A percentile compares a stretch with the other conserved stretches of the same genome.
These are phyloP conservation scores for Flabesymbios commensalis DNA, from an alignment of 2,888 invertebrate species.

Conservation along the genomic window DNA sequence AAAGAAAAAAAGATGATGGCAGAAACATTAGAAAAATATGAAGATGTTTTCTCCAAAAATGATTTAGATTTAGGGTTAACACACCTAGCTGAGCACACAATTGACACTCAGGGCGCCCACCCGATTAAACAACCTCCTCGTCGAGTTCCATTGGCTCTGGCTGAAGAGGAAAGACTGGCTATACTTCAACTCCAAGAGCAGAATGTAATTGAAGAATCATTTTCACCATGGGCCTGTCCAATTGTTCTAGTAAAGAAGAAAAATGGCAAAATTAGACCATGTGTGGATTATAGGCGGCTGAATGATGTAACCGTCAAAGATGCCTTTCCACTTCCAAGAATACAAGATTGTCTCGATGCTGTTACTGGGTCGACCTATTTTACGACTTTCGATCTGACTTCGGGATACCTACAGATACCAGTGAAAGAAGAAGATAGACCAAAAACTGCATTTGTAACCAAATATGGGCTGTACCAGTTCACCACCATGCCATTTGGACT, in stretches of 20 bases:
- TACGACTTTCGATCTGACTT: not conserved
- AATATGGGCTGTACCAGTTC: not conserved
- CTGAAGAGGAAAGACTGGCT: not conserved
- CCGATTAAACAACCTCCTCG: not conserved
- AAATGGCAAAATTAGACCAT: not conserved
- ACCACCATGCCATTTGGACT: constrained; percentile 4
- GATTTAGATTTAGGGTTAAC: no score
- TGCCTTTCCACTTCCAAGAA: not conserved
- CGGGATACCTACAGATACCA: not conserved
- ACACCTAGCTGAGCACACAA: not conserved
- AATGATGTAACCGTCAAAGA: not conserved
- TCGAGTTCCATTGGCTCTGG: not conserved
- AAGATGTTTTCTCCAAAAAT: not conserved
- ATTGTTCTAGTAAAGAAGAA: not conserved
- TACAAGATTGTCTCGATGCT: not conserved
- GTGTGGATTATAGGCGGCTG: not conserved
- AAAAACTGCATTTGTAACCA: not conserved
- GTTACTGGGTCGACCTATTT: not conserved
- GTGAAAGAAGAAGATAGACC: not conserved
- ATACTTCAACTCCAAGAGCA: not conserved
- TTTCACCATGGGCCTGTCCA: not conserved
- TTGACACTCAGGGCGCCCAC: not conserved
- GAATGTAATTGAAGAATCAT: not conserved
- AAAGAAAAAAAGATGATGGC: not conserved
- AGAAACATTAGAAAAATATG: not conserved